These are phyloP conservation scores for Aleiodes leptofemur DNA, from an alignment of 2,888 invertebrate species.

Conservation along the genomic window DNA sequence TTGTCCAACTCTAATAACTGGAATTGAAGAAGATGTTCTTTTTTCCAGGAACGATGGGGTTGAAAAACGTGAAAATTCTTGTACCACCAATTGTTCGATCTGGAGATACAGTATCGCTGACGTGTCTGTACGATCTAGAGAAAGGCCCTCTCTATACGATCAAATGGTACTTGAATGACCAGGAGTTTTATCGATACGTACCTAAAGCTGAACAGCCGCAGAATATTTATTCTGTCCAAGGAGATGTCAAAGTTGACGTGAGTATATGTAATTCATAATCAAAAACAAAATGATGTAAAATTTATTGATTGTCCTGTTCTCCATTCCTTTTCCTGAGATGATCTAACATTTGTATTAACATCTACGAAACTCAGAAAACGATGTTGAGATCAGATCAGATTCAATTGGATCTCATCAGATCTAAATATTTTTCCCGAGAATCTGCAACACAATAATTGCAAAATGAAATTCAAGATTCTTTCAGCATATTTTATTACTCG, in stretches of 20 bases:
- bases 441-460: too few species aligned
- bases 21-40: neutral
- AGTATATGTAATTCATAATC: slow-evolving; percentile 67
- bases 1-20: too few species aligned
- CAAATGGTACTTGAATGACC: slow-evolving; percentile 85
- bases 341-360: too few species aligned
- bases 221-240: slow-evolving; percentile 81
- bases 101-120: slow-evolving; percentile 70
- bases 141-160: slow-evolving; percentile 80
- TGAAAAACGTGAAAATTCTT: slow-evolving; percentile 60
- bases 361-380: too few species aligned
- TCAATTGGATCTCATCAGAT: too few species aligned
- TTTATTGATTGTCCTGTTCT: too few species aligned
- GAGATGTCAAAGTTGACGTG: slow-evolving; percentile 84
- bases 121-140: slow-evolving; percentile 70
- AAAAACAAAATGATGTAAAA: too few species aligned
- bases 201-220: slow-evolving; percentile 84
- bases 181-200: slow-evolving; percentile 86
- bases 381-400: too few species aligned
- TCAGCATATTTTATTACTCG: slow-evolving; percentile 45
- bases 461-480: too few species aligned
- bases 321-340: too few species aligned
- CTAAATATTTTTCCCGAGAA: too few species aligned
- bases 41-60: slow-evolving; percentile 10
- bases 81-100: slow-evolving; percentile 69